Percentiles rank a stretch among this genome's conserved stretches.
Evolutionary conservation across 2,113 vertebrate genomes (phyloP).

Genomic region (Peromyscus leucopus): DNA sequence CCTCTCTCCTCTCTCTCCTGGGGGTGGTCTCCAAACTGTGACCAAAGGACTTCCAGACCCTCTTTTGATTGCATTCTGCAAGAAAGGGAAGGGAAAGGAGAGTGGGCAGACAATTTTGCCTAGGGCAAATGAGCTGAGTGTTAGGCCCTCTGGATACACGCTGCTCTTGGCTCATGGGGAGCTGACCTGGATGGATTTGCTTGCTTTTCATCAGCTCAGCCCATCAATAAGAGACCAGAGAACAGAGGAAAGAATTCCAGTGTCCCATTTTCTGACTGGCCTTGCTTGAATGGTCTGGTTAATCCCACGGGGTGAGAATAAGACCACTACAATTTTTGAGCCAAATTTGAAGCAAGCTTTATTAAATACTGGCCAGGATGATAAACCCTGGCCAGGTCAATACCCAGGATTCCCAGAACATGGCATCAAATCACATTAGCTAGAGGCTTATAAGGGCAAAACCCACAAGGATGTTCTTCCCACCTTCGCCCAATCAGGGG

Average conservation of each 20-base stretch:
- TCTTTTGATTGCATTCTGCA: neutral
- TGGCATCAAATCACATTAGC: neutral
- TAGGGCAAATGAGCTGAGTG: neutral
- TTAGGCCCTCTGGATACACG: too few relatives aligned
- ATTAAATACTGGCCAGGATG: neutral
- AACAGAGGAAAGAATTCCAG: neutral
- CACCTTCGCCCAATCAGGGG: neutral
- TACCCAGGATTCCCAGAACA: neutral
- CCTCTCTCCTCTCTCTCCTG: neutral
- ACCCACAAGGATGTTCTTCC: neutral
- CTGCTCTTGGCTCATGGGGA: neutral
- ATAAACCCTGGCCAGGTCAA: neutral
- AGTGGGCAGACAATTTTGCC: neutral
- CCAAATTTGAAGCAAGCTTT: neutral
- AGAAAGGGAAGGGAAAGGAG: neutral
- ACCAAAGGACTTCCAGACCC: neutral
- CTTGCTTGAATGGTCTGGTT: too few relatives aligned
- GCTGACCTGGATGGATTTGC: neutral
- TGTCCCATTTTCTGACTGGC: neutral
- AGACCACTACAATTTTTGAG: neutral
- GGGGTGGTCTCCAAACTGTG: neutral
- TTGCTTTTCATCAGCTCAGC: neutral
- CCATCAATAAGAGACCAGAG: neutral
- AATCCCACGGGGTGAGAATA: neutral
- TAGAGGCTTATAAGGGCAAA: neutral